phyloP scores from a whole-genome alignment of 2,113 vertebrate genomes.

The Amblyornis subalaris region DNA sequence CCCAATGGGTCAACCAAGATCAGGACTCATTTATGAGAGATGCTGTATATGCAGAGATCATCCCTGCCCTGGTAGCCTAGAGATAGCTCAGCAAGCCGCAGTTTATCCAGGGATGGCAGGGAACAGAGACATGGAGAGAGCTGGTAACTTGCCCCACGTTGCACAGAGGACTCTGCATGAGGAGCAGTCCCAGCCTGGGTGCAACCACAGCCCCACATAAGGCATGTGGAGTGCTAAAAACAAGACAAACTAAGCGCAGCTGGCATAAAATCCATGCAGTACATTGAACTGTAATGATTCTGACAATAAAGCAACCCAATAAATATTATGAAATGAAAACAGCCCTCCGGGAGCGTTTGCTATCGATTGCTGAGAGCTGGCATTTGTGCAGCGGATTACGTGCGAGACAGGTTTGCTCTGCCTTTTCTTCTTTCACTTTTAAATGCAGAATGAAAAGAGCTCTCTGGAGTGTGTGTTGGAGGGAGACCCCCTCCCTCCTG shows the following conservation, averaged over 20 bases:
- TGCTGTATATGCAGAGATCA: neutral
- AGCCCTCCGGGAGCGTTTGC: slow-evolving; percentile 59
- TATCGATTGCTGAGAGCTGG: slow-evolving; percentile 59
- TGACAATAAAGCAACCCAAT: slow-evolving; percentile 72
- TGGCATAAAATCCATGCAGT: slow-evolving; percentile 72
- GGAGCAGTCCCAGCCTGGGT: neutral
- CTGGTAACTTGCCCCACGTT: neutral
- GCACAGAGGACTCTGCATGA: rapidly evolving
- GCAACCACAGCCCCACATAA: neutral
- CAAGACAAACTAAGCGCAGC: slow-evolving; percentile 56
- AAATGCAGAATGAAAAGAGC: slow-evolving; percentile 37
- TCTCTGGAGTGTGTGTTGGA: neutral
- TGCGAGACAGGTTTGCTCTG: neutral
- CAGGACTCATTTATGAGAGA: neutral
- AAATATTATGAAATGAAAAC: slow-evolving; percentile 73
- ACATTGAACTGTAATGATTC: slow-evolving; percentile 73
- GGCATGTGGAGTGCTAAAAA: slow-evolving; percentile 34
- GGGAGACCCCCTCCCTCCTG: neutral
- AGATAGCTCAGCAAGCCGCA: neutral
- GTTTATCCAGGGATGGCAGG: neutral
- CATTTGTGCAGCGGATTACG: slow-evolving; percentile 48
- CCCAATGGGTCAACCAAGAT: neutral
- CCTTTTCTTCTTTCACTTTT: slow-evolving; percentile 44
- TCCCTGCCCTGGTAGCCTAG: neutral
- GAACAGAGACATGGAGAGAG: neutral